Conservation (phyloP, 2,113 vertebrate species). For the Gopherus evgoodei region DNA sequence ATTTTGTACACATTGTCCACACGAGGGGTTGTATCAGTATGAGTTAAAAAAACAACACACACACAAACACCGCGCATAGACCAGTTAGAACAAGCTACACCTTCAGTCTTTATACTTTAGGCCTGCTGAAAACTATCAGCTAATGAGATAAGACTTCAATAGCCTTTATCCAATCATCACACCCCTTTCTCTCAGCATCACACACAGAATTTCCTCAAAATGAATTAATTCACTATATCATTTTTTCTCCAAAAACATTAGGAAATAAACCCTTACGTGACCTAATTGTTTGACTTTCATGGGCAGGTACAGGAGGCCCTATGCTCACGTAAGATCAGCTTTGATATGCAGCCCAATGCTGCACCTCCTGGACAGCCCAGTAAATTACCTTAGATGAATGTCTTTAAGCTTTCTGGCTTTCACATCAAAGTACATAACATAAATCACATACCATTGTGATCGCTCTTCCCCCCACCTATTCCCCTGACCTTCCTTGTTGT, state of each 20-base stretch:
- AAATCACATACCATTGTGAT: accelerated
- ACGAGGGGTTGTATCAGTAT: neutral
- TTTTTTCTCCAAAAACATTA: neutral
- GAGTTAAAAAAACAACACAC: neutral
- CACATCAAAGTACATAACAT: accelerated
- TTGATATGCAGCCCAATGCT: neutral
- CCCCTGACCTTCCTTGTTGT: neutral
- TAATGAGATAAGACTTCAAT: neutral
- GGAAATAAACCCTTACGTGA: neutral
- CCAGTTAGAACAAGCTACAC: neutral
- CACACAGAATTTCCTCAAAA: neutral
- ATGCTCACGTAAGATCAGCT: neutral
- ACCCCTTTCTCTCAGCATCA: neutral
- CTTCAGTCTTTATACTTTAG: neutral
- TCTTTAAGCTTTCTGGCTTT: constrained; percentile 21
- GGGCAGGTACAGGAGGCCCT: accelerated
- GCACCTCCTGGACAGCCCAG: neutral
- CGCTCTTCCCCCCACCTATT: neutral
- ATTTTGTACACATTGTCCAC: neutral
- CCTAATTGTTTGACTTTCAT: accelerated
- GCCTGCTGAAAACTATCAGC: neutral
- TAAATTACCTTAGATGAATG: neutral
- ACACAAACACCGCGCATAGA: neutral
- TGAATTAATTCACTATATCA: neutral
- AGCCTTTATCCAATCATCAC: neutral